Conservation (phyloP, 2,888 invertebrate species). For the Cynaeus angustus region DNA sequence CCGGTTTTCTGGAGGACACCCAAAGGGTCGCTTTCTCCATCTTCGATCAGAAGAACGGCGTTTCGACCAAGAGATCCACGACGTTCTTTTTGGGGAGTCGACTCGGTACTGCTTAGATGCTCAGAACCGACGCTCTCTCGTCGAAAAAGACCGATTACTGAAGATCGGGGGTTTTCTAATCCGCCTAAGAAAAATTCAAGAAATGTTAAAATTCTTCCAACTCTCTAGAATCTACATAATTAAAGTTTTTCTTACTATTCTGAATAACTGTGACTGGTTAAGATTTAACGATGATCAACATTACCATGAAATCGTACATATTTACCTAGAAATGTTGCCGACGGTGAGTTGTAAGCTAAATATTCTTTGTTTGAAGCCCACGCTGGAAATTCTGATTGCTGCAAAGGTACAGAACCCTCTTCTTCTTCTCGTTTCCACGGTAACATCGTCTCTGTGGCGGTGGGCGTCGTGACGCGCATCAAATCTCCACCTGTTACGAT, state of each 20-base stretch:
- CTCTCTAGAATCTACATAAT: no score
- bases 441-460: conserved; percentile 90
- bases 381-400: conserved; percentile 90
- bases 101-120: conserved; percentile 72
- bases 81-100: conserved; percentile 70
- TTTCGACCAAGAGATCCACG: conserved; percentile 66
- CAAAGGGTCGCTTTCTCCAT: conserved; percentile 70
- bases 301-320: no score
- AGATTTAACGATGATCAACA: no score
- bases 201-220: no score
- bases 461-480: conserved; percentile 87
- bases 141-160: conserved; percentile 92
- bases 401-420: conserved; percentile 77
- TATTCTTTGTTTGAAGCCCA: conserved; percentile 98
- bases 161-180: conserved; percentile 90
- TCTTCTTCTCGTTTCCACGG: conserved; percentile 94
- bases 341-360: conserved; percentile 91
- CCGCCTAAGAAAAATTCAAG: conserved; percentile 80
- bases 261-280: no score
- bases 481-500: conserved; percentile 73
- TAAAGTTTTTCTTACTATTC: no score
- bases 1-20: conserved; percentile 68
- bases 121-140: conserved; percentile 87
- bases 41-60: conserved; percentile 77
- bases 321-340: conserved; percentile 91